Evolutionary conservation across 2,888 invertebrate species (phyloP), one percentile per base, ranked within the genome.

Genomic region (Scaptomyza parva): DNA sequence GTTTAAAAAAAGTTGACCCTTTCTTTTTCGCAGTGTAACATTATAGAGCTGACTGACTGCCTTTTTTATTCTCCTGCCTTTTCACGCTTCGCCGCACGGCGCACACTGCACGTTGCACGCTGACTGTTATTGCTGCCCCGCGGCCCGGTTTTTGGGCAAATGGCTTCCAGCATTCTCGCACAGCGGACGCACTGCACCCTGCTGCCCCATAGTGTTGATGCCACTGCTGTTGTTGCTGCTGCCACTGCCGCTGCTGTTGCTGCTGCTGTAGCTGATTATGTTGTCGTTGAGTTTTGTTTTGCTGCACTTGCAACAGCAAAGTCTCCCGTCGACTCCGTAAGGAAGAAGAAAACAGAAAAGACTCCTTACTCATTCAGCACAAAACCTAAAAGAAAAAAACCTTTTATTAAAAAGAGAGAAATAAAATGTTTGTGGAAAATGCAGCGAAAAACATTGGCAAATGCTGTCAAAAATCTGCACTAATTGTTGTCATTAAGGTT

Each of bases 401-500:
- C 7, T 18, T 18, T 39, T 18, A 39, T 39, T 18, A 33, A 14
- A 9, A 17, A 7, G 7, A 9, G 2, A 2, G 18, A 33, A 55
- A 52, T 12, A 33, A 6, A n/a, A n/a, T n/a, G n/a, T n/a, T n/a
- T n/a, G n/a, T n/a, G n/a, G n/a, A 35, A 17, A 35, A 35, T 35
- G 14, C 14, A 45, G 28, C n/a, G n/a, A 48, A 43, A 39, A 39
- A 44, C 18, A 18, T 18, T 14, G n/a, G 37, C 28, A 47, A 59
- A 33, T 20, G 41, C 45, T 28, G 51, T 44, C 18, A 61, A 51
- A 70, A 68, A 64, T 68, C 48, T 82, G 88, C 77, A 83, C 82
- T 88, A 82, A 82, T 88, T 87, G 88, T 88, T 88, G 73, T 79
- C 88, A 82, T 87, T 83, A 82, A 64, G 72, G 28, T 59, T 63